Percentiles rank a stretch among this genome's conserved stretches.
phyloP scores from a whole-genome alignment of 2,888 invertebrate genomes.

The Synanthedon tipuliformis region DNA sequence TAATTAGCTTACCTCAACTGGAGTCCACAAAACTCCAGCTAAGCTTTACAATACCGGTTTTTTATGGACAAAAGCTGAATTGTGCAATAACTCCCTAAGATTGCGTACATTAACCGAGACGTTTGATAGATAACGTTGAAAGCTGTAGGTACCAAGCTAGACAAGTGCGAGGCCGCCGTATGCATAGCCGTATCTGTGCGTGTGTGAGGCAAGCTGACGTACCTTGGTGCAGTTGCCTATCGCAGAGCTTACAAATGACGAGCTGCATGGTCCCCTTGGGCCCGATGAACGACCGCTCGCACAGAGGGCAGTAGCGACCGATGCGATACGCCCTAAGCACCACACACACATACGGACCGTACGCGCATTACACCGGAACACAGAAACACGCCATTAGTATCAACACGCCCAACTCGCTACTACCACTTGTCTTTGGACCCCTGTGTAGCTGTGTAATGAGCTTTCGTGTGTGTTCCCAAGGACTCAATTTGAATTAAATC shows the following conservation, averaged over 20 bases:
- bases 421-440: constrained; percentile 39
- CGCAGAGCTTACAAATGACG: constrained; percentile 71
- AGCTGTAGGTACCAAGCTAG: too few relatives aligned
- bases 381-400: constrained; percentile 69
- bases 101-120: too few relatives aligned
- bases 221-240: constrained; percentile 71
- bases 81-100: too few relatives aligned
- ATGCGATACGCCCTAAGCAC: constrained; percentile 76
- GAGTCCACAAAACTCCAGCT: too few relatives aligned
- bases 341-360: constrained; percentile 58
- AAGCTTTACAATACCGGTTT: too few relatives aligned
- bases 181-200: constrained; percentile 1
- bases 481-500: background rate
- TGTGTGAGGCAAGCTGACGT: constrained; percentile 33
- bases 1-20: too few relatives aligned
- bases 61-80: too few relatives aligned
- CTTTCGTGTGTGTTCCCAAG: background rate
- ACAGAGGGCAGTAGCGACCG: constrained; percentile 79
- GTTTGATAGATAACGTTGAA: too few relatives aligned
- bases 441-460: background rate
- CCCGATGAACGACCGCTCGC: constrained; percentile 77
- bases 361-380: constrained; percentile 66
- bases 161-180: background rate
- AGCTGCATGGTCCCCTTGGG: constrained; percentile 76
- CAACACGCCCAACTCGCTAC: constrained; percentile 25